Conservation (phyloP, 2,888 invertebrate species). For the Empis stercorea region DNA sequence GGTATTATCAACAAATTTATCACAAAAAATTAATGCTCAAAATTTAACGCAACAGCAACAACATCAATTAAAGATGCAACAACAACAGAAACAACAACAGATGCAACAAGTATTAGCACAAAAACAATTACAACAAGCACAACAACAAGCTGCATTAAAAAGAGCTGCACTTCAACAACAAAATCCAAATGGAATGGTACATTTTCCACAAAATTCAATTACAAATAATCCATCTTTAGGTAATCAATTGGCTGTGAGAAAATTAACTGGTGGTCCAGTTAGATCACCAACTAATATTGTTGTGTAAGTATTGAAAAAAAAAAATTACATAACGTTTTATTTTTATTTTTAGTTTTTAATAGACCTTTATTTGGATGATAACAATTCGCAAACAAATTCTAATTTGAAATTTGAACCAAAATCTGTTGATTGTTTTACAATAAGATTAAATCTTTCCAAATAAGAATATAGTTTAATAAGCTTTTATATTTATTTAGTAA, state of each 20-base stretch:
- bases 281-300: background rate
- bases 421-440: no score
- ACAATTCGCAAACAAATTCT: no score
- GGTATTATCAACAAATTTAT: constrained; percentile 33
- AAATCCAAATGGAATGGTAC: background rate
- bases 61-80: constrained; percentile 9
- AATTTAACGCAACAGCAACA: constrained; percentile 9
- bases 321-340: no score
- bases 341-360: background rate
- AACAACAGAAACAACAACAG: constrained; percentile 16
- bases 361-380: no score
- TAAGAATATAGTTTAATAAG: no score
- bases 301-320: constrained; percentile 18
- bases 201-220: no score
- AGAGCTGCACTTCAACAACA: background rate
- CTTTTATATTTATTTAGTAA: background rate
- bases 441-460: no score
- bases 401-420: no score
- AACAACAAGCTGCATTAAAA: background rate
- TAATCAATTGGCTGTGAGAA: background rate
- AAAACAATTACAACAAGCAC: constrained; percentile 14
- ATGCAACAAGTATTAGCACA: constrained; percentile 23
- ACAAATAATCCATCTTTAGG: no score
- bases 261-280: background rate
- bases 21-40: constrained; percentile 26